Evolutionary conservation across 2,113 vertebrate genomes (phyloP).

Genomic region (Pterocles gutturalis): DNA sequence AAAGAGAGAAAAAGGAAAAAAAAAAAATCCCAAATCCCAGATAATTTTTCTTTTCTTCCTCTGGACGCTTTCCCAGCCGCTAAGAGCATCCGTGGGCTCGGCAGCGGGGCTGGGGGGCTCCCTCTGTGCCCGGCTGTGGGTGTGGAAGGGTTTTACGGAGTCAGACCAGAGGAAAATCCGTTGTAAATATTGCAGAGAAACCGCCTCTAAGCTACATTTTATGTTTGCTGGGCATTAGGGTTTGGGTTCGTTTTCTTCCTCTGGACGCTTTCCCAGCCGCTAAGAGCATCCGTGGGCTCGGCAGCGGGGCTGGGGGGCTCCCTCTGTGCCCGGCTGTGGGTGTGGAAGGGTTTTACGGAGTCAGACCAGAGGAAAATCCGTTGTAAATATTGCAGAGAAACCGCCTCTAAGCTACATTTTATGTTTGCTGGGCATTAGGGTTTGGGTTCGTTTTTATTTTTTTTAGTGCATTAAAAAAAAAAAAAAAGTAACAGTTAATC

Average conservation of each 20-base stretch:
- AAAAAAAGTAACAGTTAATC: neutral
- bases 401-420: neutral
- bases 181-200: neutral
- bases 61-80: fast-evolving
- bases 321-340: too few relatives aligned
- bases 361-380: neutral
- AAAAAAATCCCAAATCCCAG: neutral
- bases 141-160: neutral
- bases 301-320: neutral
- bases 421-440: neutral
- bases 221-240: neutral
- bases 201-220: neutral
- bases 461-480: neutral
- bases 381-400: neutral
- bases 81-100: neutral
- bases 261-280: fast-evolving
- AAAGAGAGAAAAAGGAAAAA: neutral
- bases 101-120: neutral
- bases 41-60: neutral
- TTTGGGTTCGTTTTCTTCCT: neutral
- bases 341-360: neutral
- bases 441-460: neutral
- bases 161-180: neutral
- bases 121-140: too few relatives aligned
- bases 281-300: neutral